Conservation (phyloP, 2,113 vertebrate species). For the Ursus arctos region DNA sequence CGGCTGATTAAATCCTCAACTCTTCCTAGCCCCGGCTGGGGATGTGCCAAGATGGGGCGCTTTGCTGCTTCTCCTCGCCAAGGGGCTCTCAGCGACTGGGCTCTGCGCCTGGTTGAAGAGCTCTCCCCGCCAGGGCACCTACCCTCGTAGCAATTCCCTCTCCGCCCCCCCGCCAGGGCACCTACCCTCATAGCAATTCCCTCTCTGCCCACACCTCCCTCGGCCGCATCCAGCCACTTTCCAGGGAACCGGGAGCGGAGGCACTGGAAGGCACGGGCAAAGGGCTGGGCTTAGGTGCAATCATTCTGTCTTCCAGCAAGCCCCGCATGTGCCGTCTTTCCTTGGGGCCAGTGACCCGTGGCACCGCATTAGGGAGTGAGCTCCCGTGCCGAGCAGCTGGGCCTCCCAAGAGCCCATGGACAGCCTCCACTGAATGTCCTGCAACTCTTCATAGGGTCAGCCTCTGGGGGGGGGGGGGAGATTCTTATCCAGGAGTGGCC, state of each 20-base stretch:
- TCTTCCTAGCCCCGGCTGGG: neutral
- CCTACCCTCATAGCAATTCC: neutral
- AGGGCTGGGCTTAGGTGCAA: neutral
- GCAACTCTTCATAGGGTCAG: neutral
- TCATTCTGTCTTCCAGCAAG: neutral
- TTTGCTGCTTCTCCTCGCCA: neutral
- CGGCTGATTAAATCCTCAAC: neutral
- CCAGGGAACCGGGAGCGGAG: neutral
- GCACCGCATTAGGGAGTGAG: neutral
- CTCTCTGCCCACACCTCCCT: neutral
- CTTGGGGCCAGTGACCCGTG: neutral
- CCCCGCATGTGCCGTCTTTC: neutral
- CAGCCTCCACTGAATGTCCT: neutral
- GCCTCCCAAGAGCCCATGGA: neutral
- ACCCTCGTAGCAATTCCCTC: neutral
- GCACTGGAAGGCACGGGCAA: neutral
- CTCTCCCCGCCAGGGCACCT: neutral
- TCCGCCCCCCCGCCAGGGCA: neutral
- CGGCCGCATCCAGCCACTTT: neutral
- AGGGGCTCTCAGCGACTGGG: neutral
- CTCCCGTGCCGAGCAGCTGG: neutral
- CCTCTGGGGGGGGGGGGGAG: too few relatives aligned
- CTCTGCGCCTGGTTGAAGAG: neutral
- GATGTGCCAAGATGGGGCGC: neutral
- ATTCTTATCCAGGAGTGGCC: neutral